These are phyloP conservation scores for Urocolius indicus DNA, from an alignment of 2,113 vertebrate genomes.

Conservation along the genomic window DNA sequence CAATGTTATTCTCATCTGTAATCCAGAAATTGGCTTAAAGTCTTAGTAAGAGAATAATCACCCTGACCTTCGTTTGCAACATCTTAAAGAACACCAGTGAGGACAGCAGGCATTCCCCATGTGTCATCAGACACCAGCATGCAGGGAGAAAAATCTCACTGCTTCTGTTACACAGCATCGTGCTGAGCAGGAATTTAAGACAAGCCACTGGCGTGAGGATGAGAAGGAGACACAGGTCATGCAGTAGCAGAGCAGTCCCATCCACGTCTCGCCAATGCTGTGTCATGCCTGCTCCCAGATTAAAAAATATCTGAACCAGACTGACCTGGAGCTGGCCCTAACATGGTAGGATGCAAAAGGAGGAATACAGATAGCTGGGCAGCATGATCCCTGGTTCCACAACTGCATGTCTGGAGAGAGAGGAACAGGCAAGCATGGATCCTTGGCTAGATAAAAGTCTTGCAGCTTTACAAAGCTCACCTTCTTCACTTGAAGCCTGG, in stretches of 20 bases:
- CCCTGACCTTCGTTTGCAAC: not conserved
- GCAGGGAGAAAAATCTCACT: not conserved
- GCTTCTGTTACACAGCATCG: not conserved
- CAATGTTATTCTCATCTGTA: constrained; percentile 3
- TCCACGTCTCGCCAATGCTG: rapidly evolving
- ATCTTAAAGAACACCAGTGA: not conserved
- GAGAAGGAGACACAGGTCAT: not conserved
- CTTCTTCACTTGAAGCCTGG: not conserved
- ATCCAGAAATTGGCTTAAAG: constrained; percentile 60
- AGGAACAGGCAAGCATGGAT: rapidly evolving
- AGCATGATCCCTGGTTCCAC: rapidly evolving
- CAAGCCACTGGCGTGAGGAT: not conserved
- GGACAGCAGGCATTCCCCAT: not conserved
- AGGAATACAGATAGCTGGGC: not conserved
- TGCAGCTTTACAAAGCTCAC: not conserved
- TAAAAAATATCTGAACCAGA: not conserved
- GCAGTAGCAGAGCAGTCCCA: not conserved
- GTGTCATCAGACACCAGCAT: not conserved
- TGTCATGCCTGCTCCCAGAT: not conserved
- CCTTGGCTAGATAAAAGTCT: not conserved
- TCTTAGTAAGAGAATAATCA: constrained; percentile 42
- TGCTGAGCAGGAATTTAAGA: not conserved
- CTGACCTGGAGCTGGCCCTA: not conserved
- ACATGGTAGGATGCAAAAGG: not conserved
- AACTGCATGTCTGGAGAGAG: not conserved